Evolutionary conservation across 2,888 invertebrate genomes (phyloP).

Genomic region (Lydus trimaculatus): DNA sequence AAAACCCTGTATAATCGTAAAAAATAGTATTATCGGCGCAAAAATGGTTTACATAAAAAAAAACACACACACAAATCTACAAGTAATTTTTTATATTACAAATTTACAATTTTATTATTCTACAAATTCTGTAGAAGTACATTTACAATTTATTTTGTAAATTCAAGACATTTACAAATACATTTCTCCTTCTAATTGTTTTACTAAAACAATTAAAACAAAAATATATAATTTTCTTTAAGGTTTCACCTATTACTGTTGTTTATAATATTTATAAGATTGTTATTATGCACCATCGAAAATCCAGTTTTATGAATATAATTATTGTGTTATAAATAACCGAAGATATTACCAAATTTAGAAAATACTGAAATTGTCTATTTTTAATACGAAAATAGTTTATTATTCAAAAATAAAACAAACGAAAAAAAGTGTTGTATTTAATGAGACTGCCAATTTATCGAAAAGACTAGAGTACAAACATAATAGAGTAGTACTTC

Average conservation of each 20-base stretch:
- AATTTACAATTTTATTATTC: slow-evolving; percentile 39
- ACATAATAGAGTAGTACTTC: not conserved
- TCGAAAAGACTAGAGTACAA: slow-evolving; percentile 5
- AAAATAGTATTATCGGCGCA: not conserved
- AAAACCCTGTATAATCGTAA: not conserved
- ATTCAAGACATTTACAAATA: slow-evolving; percentile 6
- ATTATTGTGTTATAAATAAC: not conserved
- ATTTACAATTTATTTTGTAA: slow-evolving; percentile 35
- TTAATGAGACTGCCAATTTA: not conserved
- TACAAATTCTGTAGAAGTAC: slow-evolving; percentile 34
- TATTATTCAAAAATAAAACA: not conserved
- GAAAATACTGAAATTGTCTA: not conserved
- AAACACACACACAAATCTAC: not conserved
- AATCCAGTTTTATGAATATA: not conserved
- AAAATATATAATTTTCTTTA: not conserved
- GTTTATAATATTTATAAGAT: not conserved
- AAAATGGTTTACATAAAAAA: not conserved
- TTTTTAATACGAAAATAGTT: slow-evolving; percentile 6
- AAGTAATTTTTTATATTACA: slow-evolving; percentile 34
- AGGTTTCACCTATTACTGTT: not conserved
- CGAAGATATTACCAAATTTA: not conserved
- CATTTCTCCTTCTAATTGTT: not conserved
- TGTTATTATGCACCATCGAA: not conserved
- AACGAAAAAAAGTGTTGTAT: not conserved
- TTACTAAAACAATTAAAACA: not conserved